A percentile compares a stretch with the other conserved stretches of the same genome.
phyloP scores from a whole-genome alignment of 2,113 vertebrate species.

The Dascyllus trimaculatus region DNA sequence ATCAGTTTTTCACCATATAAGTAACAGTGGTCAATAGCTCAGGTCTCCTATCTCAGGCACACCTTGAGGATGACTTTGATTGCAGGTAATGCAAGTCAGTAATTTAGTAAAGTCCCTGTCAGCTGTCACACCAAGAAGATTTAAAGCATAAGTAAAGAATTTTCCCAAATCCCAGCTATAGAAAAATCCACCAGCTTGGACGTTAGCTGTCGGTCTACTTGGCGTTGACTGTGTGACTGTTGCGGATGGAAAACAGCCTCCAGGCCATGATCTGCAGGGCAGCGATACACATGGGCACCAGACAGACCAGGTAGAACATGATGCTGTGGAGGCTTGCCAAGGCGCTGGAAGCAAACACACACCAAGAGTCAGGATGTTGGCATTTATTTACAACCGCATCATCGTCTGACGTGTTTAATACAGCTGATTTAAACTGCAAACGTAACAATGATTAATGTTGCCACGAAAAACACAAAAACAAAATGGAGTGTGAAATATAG shows the following conservation, averaged over 20 bases:
- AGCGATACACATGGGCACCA: constrained; percentile 87
- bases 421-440: no score
- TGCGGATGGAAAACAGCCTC: constrained; percentile 90
- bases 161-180: neutral
- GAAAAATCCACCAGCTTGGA: neutral
- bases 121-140: neutral
- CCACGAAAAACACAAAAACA: neutral
- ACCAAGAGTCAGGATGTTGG: neutral
- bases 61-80: no score
- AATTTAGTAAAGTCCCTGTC: neutral
- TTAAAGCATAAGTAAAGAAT: neutral
- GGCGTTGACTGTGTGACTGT: constrained; percentile 82
- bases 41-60: neutral
- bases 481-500: no score
- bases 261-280: constrained; percentile 87
- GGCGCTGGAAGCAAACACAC: constrained; percentile 75
- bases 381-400: neutral
- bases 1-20: neutral
- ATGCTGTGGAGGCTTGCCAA: constrained; percentile 83
- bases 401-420: neutral
- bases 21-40: neutral
- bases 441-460: no score
- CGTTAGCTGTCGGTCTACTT: constrained; percentile 77
- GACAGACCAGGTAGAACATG: constrained; percentile 91
- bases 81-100: no score